Base-by-base conservation (phyloP, 2,113 vertebrate species). In the Perca schrenkii region DNA sequence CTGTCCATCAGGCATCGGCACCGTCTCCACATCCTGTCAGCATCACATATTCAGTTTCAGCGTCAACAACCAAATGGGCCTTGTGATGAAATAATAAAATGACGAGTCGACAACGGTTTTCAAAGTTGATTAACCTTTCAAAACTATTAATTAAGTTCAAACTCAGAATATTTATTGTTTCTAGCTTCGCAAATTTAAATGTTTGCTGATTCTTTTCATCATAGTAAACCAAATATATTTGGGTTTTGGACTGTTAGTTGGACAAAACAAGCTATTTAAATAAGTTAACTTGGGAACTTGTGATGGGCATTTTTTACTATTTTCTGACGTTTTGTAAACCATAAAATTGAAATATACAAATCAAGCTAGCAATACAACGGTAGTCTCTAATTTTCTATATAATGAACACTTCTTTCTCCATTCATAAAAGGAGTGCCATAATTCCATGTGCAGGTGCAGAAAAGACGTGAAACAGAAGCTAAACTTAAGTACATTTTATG, bases 1-100 rank as follows among this genome's bases (percentile, higher is more conserved):
- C 90, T 95, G 94, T 83, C 95, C 95, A 17, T 95, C 95, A 74
- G 96, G 95, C 93, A 96, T 91, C 0, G 95, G 88, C 40, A 96
- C 95, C 4, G 94, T 92, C 88, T 96, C 96, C 83, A 96, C 95
- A 74, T 96, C 96, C 96, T 96, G 84, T 57, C 36, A 77, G 36
- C 14, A 34, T 22, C 71, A 63, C 50, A 80, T 3, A 56, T 25
- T n/a, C 40, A 10, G 13, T 16, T 16, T 64, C 50, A 53, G 56
- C 4, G 10, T 76, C 17, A 31, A 47, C 13, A 69, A 82, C 22
- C 17, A 64, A 46, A 10, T 53, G 21, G 7, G 15, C 28, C 15
- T 57, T 1, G 3, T 31, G 14, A 11, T 56, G 0, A 54, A 54
- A 13, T 40, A 15, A 15, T 8, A 3, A 22, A 46, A 22, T 22